A percentile compares a stretch with the other conserved stretches of the same genome.
These are phyloP conservation scores for Montipora sp. DNA, from an alignment of 64 coral and sea anemone genomes.

Conservation along the genomic window DNA sequence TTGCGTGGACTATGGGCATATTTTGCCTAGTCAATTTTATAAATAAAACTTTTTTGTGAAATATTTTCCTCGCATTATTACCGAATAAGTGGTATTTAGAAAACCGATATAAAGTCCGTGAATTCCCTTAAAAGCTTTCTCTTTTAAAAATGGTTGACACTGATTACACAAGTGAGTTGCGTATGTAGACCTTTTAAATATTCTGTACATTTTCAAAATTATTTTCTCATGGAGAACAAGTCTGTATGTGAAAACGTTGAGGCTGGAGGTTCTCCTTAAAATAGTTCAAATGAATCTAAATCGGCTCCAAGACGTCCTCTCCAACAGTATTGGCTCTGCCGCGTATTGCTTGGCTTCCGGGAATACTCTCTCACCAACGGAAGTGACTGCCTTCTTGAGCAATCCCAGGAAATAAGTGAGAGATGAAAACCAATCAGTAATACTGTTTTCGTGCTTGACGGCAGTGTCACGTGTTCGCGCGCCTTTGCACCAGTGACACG, in stretches of 20 bases:
- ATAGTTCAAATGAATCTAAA: not conserved
- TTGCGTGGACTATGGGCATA: not conserved
- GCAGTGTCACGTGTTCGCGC: not conserved
- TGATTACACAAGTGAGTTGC: conserved; percentile 46
- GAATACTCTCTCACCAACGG: not conserved
- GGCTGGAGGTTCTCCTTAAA: not conserved
- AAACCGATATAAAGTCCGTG: not conserved
- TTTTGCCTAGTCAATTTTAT: conserved; percentile 8
- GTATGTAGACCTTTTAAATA: conserved; percentile 49
- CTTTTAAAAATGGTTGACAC: not conserved
- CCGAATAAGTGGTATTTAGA: not conserved
- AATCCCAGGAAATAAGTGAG: too few relatives aligned
- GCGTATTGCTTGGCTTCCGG: not conserved
- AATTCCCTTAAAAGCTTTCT: not conserved
- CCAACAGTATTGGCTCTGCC: too few relatives aligned
- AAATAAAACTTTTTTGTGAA: conserved; percentile 34
- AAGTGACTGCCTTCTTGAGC: not conserved
- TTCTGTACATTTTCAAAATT: conserved; percentile 46
- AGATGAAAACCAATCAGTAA: not conserved
- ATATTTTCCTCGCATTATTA: not conserved
- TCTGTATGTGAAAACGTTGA: not conserved
- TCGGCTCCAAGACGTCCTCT: not conserved
- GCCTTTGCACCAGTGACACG: not conserved
- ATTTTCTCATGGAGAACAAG: conserved; percentile 44
- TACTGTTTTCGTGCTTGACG: not conserved